These are phyloP conservation scores for Rhinoderma darwinii DNA, from an alignment of 2,113 vertebrate species.

Conservation along the genomic window DNA sequence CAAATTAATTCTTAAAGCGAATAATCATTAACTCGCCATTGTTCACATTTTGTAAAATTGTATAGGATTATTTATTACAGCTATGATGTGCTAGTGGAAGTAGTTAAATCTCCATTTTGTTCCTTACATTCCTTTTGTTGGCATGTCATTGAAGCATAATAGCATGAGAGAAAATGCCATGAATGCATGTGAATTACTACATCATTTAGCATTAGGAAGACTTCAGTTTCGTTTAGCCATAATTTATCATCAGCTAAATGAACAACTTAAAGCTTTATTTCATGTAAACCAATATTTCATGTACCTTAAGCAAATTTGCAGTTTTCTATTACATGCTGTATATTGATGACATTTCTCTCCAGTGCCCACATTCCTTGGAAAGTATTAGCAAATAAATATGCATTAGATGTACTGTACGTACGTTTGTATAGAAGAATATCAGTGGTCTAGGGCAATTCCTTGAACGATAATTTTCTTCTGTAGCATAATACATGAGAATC, in stretches of 20 bases:
- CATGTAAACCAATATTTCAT: not conserved
- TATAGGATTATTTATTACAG: constrained; percentile 62
- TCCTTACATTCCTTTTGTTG: not conserved
- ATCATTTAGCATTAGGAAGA: constrained; percentile 24
- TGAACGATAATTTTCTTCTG: too few relatives aligned
- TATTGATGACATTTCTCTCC: not conserved
- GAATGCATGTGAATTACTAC: not conserved
- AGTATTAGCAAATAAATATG: not conserved
- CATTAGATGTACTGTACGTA: too few relatives aligned
- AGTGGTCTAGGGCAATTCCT: too few relatives aligned
- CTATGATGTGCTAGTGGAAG: not conserved
- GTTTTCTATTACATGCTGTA: not conserved
- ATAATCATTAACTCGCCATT: constrained; percentile 70
- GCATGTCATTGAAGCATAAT: not conserved
- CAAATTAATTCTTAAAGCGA: constrained; percentile 65
- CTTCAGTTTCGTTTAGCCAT: not conserved
- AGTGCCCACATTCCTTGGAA: not conserved
- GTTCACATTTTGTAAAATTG: constrained; percentile 60
- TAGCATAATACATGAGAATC: too few relatives aligned
- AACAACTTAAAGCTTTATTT: not conserved
- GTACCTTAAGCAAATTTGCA: not conserved
- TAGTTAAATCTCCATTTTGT: constrained; percentile 14
- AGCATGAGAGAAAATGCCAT: not conserved
- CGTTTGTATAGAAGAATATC: not conserved
- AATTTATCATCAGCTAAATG: constrained; percentile 30